These are phyloP conservation scores for Hirtodrosophila duncani DNA, from an alignment of 2,888 invertebrate genomes.

Conservation along the genomic window DNA sequence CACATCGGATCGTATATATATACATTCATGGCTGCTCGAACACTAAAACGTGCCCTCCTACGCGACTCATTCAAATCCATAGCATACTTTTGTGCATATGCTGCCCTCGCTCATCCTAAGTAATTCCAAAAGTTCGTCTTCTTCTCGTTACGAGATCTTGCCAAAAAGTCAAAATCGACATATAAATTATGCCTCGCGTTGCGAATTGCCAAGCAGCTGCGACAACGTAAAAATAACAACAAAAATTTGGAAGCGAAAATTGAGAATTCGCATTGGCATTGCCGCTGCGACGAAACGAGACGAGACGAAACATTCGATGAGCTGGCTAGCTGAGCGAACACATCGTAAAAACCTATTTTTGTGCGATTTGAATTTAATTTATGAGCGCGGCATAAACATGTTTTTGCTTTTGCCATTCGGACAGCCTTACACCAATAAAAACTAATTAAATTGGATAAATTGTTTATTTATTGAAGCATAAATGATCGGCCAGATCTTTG, in stretches of 20 bases:
- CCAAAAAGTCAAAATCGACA: constrained; percentile 49
- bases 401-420: constrained; percentile 48
- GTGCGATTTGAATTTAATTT: constrained; percentile 55
- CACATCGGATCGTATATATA: too few relatives aligned
- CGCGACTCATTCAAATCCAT: constrained; percentile 1
- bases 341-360: constrained; percentile 67
- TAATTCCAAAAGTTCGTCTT: constrained; percentile 6
- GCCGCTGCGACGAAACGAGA: constrained; percentile 18
- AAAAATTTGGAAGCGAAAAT: constrained; percentile 21
- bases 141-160: constrained; percentile 29
- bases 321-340: constrained; percentile 42
- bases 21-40: background rate
- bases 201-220: constrained; percentile 12
- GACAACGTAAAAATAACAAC: constrained; percentile 11
- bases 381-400: constrained; percentile 65
- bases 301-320: constrained; percentile 11
- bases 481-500: constrained; percentile 12
- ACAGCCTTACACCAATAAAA: constrained; percentile 60
- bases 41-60: background rate
- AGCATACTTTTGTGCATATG: constrained; percentile 54
- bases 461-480: constrained; percentile 48
- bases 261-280: constrained; percentile 20
- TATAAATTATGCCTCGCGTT: constrained; percentile 54
- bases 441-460: constrained; percentile 52
- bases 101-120: too few relatives aligned